Conservation (phyloP, 1,140 invertebrate species). For the Drosophila pruinosa region DNA sequence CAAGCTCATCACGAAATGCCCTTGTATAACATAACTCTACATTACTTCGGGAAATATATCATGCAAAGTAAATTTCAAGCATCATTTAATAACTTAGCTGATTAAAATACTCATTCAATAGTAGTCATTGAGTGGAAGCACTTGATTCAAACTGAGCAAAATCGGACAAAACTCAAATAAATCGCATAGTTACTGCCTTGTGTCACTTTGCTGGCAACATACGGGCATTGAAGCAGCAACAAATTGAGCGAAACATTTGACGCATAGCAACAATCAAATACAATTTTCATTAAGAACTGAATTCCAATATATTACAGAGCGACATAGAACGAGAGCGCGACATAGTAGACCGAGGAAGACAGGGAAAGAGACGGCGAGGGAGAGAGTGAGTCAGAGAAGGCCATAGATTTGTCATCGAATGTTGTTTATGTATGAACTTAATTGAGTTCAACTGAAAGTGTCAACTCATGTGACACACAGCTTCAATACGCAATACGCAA, state of each 20-base stretch:
- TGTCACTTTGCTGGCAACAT: slow-evolving; percentile 11
- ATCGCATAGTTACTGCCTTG: slow-evolving; percentile 23
- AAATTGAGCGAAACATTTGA: slow-evolving; percentile 56
- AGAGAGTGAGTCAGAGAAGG: neutral
- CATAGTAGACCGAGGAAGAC: too few species aligned
- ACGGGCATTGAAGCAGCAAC: neutral
- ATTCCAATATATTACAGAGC: slow-evolving; percentile 26
- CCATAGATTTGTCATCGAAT: slow-evolving; percentile 53
- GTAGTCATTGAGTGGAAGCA: neutral
- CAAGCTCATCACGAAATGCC: neutral
- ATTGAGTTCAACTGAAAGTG: slow-evolving; percentile 80
- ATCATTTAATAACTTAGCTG: slow-evolving; percentile 12
- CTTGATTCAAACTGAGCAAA: neutral
- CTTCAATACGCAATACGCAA: slow-evolving; percentile 41
- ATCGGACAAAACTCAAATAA: slow-evolving; percentile 16
- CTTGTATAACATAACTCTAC: neutral
- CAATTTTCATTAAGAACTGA: slow-evolving; percentile 62
- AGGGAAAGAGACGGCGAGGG: neutral
- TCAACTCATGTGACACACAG: slow-evolving; percentile 70
- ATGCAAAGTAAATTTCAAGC: neutral
- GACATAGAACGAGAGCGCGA: neutral
- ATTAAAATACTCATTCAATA: slow-evolving; percentile 25
- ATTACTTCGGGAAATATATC: too few species aligned
- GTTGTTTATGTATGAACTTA: slow-evolving; percentile 69
- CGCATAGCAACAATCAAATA: slow-evolving; percentile 66